Base-by-base conservation (phyloP, 1,140 invertebrate genomes). In the Ips typographus region DNA sequence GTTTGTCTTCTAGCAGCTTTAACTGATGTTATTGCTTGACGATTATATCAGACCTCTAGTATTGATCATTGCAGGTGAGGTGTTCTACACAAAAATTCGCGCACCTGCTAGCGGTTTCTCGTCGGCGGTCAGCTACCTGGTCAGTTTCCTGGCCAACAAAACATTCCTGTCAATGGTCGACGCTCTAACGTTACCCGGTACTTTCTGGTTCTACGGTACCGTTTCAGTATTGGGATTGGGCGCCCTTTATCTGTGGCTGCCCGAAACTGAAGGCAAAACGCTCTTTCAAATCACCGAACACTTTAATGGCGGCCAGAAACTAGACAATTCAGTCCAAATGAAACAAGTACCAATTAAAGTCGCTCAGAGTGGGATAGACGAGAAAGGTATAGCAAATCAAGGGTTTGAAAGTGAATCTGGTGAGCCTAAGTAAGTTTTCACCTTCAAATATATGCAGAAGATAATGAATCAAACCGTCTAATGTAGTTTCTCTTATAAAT, bases 261-360 rank as follows among this genome's bases (percentile, higher is more conserved):
- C 92, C 1, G 93, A 96, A 83, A 96, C 94, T 0, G 94, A 95
- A 80, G 91, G 91, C 0, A 89, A 90, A 76, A 88, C 88, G 0
- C 80, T 95, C 2, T 85, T 88, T 71, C 91, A 96, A 80, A 87
- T 88, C 8, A 85, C 87, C 70, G 86, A 89, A 41, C 89, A 91
- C 74, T 91, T 87, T 71, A 85, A 87, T 0, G 87, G 87, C 1
- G 75, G 84, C 8, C 82, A 82, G 70, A 86, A 78, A 75, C 79
- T 86, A 51, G 73, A 68, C 1, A 76, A 78, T 66, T 74, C 73
- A 64, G 77, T 78, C 8, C 8, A 42, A 7, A 40, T 60, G 65
- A 69, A 43, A 58, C 39, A 58, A n/a, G 8, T 4, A 42, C 36
- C 2, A 61, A 49, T 22, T 38, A 39, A 39, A 49, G 2, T 4